phyloP scores from a whole-genome alignment of 2,888 invertebrate genomes.

The Morinoia aosen region DNA sequence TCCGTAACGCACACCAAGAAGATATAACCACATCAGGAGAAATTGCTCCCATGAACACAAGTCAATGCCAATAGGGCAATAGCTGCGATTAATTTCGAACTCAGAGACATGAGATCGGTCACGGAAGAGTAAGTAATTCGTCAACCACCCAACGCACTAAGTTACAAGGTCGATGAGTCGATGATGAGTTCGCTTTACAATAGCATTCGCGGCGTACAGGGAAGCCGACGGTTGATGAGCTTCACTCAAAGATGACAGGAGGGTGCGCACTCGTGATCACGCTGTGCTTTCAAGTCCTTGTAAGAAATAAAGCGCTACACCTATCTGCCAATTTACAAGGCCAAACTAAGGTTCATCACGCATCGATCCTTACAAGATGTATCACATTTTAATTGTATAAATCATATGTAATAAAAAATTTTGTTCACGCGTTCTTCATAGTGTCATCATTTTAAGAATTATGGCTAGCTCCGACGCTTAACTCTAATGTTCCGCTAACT shows the following conservation, averaged over 20 bases:
- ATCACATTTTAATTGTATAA: background rate
- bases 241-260: background rate
- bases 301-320: background rate
- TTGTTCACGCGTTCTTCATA: background rate
- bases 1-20: background rate
- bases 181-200: conserved; percentile 20
- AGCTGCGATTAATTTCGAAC: background rate
- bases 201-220: background rate
- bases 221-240: conserved; percentile 24
- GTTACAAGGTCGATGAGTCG: conserved; percentile 4
- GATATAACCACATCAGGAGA: background rate
- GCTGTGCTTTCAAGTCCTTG: background rate
- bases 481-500: background rate
- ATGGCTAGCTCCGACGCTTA: background rate
- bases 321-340: background rate
- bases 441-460: background rate
- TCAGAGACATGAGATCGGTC: background rate
- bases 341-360: background rate
- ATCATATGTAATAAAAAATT: background rate
- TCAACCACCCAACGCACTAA: background rate
- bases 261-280: background rate
- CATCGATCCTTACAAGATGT: background rate
- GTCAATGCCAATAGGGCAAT: background rate
- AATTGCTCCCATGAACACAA: background rate
- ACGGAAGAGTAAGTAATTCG: background rate